Evolutionary conservation across 2,888 invertebrate species (phyloP).

Genomic region (Amaurobius ferox): DNA sequence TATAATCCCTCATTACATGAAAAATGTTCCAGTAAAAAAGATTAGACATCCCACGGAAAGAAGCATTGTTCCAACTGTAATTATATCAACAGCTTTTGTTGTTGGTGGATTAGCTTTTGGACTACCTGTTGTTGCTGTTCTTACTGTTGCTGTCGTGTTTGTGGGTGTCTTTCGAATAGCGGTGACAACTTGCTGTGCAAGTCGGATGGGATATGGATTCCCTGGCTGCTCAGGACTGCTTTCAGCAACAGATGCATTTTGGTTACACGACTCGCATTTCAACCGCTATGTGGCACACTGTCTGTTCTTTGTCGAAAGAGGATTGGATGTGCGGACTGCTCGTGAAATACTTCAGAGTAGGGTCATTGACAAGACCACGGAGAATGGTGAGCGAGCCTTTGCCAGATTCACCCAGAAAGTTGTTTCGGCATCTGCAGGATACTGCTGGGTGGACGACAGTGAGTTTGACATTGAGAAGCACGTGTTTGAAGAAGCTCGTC

Average conservation of each 20-base stretch:
- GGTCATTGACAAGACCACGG: conserved; percentile 78
- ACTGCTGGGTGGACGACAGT: conserved; percentile 80
- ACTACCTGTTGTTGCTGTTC: conserved; percentile 78
- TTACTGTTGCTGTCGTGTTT: conserved; percentile 78
- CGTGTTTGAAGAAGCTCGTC: conserved; percentile 78
- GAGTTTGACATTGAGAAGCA: conserved; percentile 80
- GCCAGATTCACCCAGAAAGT: conserved; percentile 79
- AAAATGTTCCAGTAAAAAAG: conserved; percentile 60
- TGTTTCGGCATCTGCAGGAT: conserved; percentile 76
- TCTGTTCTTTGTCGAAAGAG: conserved; percentile 79
- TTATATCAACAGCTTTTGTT: conserved; percentile 73
- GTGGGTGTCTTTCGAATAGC: conserved; percentile 76
- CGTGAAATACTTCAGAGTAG: conserved; percentile 79
- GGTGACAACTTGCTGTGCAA: conserved; percentile 76
- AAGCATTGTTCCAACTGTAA: conserved; percentile 71
- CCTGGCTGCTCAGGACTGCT: conserved; percentile 74
- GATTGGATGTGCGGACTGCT: conserved; percentile 78
- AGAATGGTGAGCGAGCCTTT: conserved; percentile 78
- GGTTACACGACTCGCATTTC: conserved; percentile 78
- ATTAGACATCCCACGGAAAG: conserved; percentile 73
- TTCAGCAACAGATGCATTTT: conserved; percentile 79
- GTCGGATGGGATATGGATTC: conserved; percentile 44
- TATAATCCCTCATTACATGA: conserved; percentile 59
- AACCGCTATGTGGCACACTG: conserved; percentile 78
- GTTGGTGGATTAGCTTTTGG: conserved; percentile 76